Evolutionary conservation across 2,113 vertebrate species (phyloP).

Genomic region (Saccopteryx leptura): DNA sequence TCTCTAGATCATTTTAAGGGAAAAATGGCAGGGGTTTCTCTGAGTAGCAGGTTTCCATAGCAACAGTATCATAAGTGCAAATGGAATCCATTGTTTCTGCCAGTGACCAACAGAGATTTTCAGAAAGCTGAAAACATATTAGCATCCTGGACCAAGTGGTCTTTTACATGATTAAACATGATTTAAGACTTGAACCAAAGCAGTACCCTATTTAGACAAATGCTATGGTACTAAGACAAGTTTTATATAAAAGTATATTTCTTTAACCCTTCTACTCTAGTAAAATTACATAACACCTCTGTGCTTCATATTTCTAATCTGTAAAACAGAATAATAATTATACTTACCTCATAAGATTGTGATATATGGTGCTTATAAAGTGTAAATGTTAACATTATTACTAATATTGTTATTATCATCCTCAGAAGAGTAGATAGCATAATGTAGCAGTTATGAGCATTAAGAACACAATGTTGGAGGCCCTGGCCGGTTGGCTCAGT

Average conservation of each 20-base stretch:
- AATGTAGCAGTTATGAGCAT: not conserved
- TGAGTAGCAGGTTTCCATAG: constrained; percentile 64
- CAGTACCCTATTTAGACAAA: not conserved
- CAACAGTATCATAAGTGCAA: constrained; percentile 39
- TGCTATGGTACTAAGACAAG: not conserved
- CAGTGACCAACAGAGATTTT: constrained; percentile 14
- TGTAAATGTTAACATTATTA: not conserved
- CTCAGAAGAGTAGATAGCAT: too few relatives aligned
- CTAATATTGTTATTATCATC: not conserved
- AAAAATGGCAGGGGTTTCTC: not conserved
- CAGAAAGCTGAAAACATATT: constrained; percentile 45
- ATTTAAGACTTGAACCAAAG: not conserved
- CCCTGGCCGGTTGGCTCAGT: too few relatives aligned
- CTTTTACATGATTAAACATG: not conserved
- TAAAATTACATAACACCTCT: not conserved
- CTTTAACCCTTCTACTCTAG: not conserved
- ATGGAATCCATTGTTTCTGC: not conserved
- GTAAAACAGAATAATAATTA: not conserved
- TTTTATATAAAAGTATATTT: not conserved
- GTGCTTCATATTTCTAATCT: not conserved
- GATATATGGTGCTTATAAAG: not conserved
- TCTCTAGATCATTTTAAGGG: not conserved
- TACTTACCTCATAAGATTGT: not conserved
- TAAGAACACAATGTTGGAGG: too few relatives aligned
- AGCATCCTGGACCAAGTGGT: not conserved